These are phyloP conservation scores for Apostichopus leukothele DNA, from an alignment of 53 echinoderm and acorn worm species.

Conservation along the genomic window DNA sequence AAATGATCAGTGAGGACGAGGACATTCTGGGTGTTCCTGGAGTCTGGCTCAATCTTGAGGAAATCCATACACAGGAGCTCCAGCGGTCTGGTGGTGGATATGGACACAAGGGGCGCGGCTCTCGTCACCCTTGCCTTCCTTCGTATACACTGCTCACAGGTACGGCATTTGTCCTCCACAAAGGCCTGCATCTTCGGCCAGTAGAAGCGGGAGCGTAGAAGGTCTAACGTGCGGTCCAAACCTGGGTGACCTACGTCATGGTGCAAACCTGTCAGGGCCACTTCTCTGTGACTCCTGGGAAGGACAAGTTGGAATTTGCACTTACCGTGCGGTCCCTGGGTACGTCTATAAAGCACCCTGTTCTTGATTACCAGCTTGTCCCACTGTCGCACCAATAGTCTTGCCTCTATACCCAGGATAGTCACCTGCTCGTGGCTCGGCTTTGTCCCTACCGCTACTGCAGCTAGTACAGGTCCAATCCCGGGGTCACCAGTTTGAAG, in stretches of 20 bases:
- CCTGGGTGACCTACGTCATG: slow-evolving; percentile 60
- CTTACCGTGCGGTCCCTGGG: neutral
- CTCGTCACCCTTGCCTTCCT: slow-evolving; percentile 41
- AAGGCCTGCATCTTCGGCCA: slow-evolving; percentile 42
- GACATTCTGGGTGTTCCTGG: slow-evolving; percentile 54
- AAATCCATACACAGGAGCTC: slow-evolving; percentile 62
- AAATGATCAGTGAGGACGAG: slow-evolving; percentile 67
- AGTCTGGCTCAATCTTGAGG: slow-evolving; percentile 57
- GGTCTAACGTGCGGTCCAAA: slow-evolving; percentile 61
- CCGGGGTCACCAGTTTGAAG: slow-evolving; percentile 21
- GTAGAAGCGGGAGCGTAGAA: too few relatives aligned
- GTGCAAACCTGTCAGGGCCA: too few relatives aligned
- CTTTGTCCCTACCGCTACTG: too few relatives aligned
- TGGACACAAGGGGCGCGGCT: slow-evolving; percentile 58
- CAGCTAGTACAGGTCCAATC: neutral
- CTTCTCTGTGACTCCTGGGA: slow-evolving; percentile 24
- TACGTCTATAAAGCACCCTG: slow-evolving; percentile 20
- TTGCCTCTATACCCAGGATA: neutral
- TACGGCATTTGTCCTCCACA: slow-evolving; percentile 46
- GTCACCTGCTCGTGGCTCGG: too few relatives aligned
- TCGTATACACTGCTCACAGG: slow-evolving; percentile 49
- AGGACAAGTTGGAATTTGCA: slow-evolving; percentile 49
- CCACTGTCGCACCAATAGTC: slow-evolving; percentile 21
- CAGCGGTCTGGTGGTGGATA: slow-evolving; percentile 51
- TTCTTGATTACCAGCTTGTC: slow-evolving; percentile 20